Conservation (phyloP, 2,113 vertebrate genomes). For the Azemiops feae region DNA sequence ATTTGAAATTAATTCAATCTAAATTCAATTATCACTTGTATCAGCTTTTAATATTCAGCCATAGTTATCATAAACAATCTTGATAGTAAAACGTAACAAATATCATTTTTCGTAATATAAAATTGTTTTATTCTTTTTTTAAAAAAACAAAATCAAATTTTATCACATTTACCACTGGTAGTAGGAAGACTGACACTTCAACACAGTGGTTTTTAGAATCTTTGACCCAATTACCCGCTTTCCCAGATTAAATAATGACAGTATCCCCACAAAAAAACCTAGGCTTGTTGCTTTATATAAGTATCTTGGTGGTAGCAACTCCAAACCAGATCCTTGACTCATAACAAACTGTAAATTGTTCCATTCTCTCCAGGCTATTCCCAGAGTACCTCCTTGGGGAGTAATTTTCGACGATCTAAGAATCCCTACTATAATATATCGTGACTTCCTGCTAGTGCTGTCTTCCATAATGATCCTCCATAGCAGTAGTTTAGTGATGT, state of each 20-base stretch:
- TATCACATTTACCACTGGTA: not conserved
- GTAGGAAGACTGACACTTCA: not conserved
- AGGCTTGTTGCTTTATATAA: not conserved
- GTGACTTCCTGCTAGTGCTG: not conserved
- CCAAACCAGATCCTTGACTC: not conserved
- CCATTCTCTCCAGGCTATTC: not conserved
- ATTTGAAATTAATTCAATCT: not conserved
- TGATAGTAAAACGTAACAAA: not conserved
- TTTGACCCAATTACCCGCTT: not conserved
- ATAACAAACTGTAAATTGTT: not conserved
- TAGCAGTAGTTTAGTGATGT: not conserved
- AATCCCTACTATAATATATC: not conserved
- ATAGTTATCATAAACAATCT: not conserved
- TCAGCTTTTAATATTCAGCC: not conserved
- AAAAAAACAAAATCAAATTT: not conserved
- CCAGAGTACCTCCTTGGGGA: not conserved
- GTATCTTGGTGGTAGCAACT: not conserved
- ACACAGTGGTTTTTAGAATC: not conserved
- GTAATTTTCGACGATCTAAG: not conserved
- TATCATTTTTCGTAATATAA: not conserved
- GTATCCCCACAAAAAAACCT: not conserved
- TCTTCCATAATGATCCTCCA: not conserved
- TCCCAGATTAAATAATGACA: not conserved
- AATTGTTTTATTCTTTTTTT: not conserved
- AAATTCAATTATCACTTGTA: not conserved